Evolutionary conservation across 2,888 invertebrate species (phyloP).

Genomic region (Leucophenga montana): DNA sequence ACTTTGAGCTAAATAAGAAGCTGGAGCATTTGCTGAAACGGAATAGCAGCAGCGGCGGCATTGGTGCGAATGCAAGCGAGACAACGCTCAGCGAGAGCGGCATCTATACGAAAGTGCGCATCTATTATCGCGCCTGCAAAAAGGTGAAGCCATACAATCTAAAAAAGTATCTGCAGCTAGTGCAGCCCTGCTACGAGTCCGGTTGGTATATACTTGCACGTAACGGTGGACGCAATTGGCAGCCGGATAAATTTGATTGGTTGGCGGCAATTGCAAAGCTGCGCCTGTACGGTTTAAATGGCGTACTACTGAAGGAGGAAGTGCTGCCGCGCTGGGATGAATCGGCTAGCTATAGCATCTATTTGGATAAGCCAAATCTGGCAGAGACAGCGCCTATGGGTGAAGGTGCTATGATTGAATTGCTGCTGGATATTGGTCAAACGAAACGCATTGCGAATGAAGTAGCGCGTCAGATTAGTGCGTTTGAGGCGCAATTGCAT

Average conservation of each 20-base stretch:
- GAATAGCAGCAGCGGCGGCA: constrained; percentile 23
- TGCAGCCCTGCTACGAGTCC: constrained; percentile 55
- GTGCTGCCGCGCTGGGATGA: constrained; percentile 70
- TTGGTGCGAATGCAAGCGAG: neutral
- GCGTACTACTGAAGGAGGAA: constrained; percentile 65
- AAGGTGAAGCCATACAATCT: constrained; percentile 66
- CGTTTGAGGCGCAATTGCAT: constrained; percentile 63
- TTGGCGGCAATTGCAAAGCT: constrained; percentile 62
- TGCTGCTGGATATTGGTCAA: constrained; percentile 64
- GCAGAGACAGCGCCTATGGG: constrained; percentile 61
- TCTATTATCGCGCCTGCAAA: constrained; percentile 67
- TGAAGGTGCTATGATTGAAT: constrained; percentile 62
- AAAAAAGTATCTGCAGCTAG: constrained; percentile 60
- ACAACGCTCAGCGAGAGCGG: constrained; percentile 6
- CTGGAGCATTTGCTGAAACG: constrained; percentile 59
- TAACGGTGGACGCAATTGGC: constrained; percentile 57
- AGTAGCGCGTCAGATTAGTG: constrained; percentile 60
- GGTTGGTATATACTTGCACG: constrained; percentile 52
- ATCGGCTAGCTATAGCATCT: constrained; percentile 60
- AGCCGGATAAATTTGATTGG: constrained; percentile 62
- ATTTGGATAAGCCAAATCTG: constrained; percentile 65
- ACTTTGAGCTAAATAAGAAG: constrained; percentile 62
- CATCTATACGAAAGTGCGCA: constrained; percentile 55
- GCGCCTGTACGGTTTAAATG: constrained; percentile 63
- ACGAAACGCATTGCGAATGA: constrained; percentile 63